These are phyloP conservation scores for Calameuta pallipes DNA, from an alignment of 2,888 invertebrate species.

Conservation along the genomic window DNA sequence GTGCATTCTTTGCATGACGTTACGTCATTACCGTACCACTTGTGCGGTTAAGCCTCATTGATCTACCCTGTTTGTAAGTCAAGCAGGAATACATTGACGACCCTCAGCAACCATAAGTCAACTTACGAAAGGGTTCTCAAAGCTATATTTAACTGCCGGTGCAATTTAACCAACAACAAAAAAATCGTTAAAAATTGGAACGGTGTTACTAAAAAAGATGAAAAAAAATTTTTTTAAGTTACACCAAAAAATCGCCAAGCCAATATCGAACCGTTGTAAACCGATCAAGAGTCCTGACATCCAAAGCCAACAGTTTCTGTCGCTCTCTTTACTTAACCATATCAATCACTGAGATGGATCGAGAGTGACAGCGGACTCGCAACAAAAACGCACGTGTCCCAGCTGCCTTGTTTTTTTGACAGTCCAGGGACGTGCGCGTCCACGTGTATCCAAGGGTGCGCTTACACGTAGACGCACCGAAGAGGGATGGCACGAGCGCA, in stretches of 20 bases:
- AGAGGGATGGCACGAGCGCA: conserved; percentile 23
- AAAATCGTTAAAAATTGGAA: background rate
- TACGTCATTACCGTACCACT: background rate
- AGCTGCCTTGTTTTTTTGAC: conserved; percentile 23
- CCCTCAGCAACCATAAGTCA: background rate
- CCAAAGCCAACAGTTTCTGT: conserved; percentile 3
- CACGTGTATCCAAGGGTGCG: conserved; percentile 13
- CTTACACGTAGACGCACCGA: conserved; percentile 10
- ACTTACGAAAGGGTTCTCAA: background rate
- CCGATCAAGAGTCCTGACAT: conserved; percentile 8
- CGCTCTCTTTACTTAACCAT: conserved; percentile 6
- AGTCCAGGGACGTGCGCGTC: conserved; percentile 11
- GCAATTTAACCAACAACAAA: background rate
- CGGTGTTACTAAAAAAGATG: too few relatives aligned
- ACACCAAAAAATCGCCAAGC: background rate
- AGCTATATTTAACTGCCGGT: background rate
- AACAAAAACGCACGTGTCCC: conserved; percentile 23
- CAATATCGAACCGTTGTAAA: conserved; percentile 5
- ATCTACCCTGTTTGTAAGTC: background rate
- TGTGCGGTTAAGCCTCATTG: background rate
- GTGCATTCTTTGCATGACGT: background rate
- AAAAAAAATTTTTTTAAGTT: too few relatives aligned
- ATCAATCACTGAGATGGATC: conserved; percentile 23
- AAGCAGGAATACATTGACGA: background rate
- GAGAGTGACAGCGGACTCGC: conserved; percentile 21